Evolutionary conservation across 1,140 invertebrate genomes (phyloP).

Genomic region (Brachionus rubens): DNA sequence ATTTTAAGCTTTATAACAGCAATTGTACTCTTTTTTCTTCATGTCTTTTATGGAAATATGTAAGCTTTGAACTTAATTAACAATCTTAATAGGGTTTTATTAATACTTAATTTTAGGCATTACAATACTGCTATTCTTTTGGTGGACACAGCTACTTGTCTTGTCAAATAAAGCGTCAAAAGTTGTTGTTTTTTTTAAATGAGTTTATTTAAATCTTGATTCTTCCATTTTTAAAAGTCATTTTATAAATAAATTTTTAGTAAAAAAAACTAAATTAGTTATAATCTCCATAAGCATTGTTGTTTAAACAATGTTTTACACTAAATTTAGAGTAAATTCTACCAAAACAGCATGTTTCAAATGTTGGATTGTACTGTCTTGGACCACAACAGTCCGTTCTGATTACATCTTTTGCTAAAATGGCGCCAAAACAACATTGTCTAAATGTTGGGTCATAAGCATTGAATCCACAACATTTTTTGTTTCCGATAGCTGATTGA

Average conservation of each 20-base stretch:
- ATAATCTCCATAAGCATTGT: no score
- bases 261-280: no score
- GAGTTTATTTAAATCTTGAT: neutral
- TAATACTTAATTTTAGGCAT: neutral
- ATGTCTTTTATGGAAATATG: conserved; percentile 56
- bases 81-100: neutral
- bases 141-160: conserved; percentile 8
- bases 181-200: neutral
- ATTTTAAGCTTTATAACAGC: conserved; percentile 85
- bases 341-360: conserved; percentile 18
- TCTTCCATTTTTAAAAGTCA: neutral
- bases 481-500: neutral
- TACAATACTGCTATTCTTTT: conserved; percentile 34
- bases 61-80: neutral
- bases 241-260: neutral
- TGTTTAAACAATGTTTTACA: neutral
- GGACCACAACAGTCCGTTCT: neutral
- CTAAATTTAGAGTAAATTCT: neutral
- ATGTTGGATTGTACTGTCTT: neutral
- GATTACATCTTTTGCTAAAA: neutral
- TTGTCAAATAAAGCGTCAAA: conserved; percentile 27
- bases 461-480: neutral
- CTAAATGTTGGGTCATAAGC: neutral
- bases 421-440: neutral
- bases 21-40: conserved; percentile 86